Percentiles rank a stretch among this genome's conserved stretches.
phyloP scores from a whole-genome alignment of 23 tunicate species.

The Ciona savignyi region DNA sequence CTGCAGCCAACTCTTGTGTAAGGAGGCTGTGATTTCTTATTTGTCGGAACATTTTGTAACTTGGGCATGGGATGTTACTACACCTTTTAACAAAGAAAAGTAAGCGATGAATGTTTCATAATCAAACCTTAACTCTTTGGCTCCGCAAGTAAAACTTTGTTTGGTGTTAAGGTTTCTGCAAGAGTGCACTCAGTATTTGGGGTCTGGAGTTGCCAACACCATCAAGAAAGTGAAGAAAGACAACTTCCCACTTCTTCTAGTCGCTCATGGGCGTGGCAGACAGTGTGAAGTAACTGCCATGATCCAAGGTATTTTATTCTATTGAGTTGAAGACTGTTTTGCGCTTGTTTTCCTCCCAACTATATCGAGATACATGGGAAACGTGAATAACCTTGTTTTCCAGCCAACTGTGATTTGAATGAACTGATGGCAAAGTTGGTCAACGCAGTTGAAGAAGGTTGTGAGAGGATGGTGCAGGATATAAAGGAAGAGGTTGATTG shows the following conservation, averaged over 20 bases:
- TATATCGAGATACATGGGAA: no score
- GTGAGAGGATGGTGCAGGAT: conserved; percentile 40
- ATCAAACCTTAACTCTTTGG: no score
- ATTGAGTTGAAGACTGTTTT: no score
- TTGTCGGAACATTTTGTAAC: conserved; percentile 54
- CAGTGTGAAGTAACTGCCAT: conserved; percentile 82
- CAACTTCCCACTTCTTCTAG: conserved; percentile 72
- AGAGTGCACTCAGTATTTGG: conserved; percentile 45
- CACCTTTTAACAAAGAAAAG: conserved; percentile 58
- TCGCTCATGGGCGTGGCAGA: conserved; percentile 79
- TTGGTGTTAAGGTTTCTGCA: conserved; percentile 42
- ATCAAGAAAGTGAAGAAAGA: conserved; percentile 57
- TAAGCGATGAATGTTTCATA: no score
- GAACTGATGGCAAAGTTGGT: conserved; percentile 68
- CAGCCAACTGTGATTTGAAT: conserved; percentile 63
- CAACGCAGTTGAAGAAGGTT: conserved; percentile 70
- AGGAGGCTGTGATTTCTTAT: conserved; percentile 30
- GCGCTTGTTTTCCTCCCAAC: no score
- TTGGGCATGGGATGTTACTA: conserved; percentile 98
- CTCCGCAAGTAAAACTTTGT: no score
- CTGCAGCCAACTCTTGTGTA: conserved; percentile 91
- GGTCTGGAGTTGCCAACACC: conserved; percentile 57
- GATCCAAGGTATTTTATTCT: conserved; percentile 93
- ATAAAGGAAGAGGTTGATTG: conserved; percentile 54
- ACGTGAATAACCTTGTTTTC: not conserved